Percentiles rank a stretch among this genome's conserved stretches.
Evolutionary conservation across 1,140 invertebrate genomes (phyloP).

Genomic region (Nixonia krombeini): DNA sequence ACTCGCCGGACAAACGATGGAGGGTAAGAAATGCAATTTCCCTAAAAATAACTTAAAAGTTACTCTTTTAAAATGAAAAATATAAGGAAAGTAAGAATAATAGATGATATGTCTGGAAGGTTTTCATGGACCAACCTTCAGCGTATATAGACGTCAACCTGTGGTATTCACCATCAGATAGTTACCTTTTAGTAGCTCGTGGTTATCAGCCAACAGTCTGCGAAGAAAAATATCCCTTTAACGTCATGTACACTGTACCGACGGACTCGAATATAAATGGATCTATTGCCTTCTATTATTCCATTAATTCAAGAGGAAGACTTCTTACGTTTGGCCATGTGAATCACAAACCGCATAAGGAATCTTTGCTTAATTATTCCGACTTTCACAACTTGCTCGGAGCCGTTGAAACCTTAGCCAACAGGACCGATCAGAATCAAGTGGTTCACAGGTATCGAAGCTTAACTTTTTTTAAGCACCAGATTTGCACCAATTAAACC

Average conservation of each 20-base stretch:
- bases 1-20: slow-evolving; percentile 68
- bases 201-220: slow-evolving; percentile 64
- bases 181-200: slow-evolving; percentile 62
- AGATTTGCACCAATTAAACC: no score
- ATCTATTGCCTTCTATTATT: slow-evolving; percentile 64
- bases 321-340: slow-evolving; percentile 65
- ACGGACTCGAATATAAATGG: slow-evolving; percentile 39
- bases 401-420: slow-evolving; percentile 48
- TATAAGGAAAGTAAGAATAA: no score
- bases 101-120: no score
- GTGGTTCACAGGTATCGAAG: slow-evolving; percentile 56
- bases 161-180: slow-evolving; percentile 69
- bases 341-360: slow-evolving; percentile 59
- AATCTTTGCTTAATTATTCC: slow-evolving; percentile 62
- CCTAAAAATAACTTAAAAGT: no score
- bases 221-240: slow-evolving; percentile 66
- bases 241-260: slow-evolving; percentile 66
- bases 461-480: no score
- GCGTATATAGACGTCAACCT: slow-evolving; percentile 63
- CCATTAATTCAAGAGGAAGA: slow-evolving; percentile 65
- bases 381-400: slow-evolving; percentile 65
- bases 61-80: no score
- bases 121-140: slow-evolving; percentile 68
- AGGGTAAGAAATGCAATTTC: slow-evolving; percentile 47
- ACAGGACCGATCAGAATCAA: slow-evolving; percentile 52